Conservation (phyloP, 1,140 invertebrate species). For the Drosophila parvula region DNA sequence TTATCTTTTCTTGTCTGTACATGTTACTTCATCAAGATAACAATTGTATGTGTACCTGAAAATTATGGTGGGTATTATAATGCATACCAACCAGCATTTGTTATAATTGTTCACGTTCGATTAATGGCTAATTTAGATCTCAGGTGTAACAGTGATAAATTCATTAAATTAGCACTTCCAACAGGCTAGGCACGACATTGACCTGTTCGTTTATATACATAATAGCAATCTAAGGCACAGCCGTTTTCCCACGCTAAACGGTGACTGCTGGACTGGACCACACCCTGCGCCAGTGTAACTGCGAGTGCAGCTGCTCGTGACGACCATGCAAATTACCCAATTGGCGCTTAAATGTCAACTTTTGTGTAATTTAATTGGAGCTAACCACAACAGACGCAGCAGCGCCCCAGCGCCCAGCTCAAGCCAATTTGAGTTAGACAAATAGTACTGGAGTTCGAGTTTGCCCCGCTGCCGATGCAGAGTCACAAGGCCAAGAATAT, state of each 20-base stretch:
- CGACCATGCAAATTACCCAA: conserved; percentile 41
- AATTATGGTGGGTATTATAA: not conserved
- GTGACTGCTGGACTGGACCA: conserved; percentile 17
- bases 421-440: not conserved
- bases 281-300: conserved; percentile 15
- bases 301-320: conserved; percentile 36
- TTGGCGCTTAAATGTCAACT: conserved; percentile 37
- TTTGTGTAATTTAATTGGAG: conserved; percentile 25
- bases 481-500: conserved; percentile 7
- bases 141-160: conserved; percentile 17
- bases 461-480: no score
- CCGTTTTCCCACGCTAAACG: conserved; percentile 37
- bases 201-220: conserved; percentile 6
- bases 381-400: conserved; percentile 6
- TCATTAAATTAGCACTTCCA: conserved; percentile 16
- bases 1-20: conserved; percentile 5
- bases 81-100: conserved; percentile 3
- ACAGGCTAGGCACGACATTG: conserved; percentile 17
- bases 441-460: not conserved
- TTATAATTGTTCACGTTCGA: conserved; percentile 3
- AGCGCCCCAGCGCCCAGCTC: not conserved
- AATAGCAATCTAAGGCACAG: conserved; percentile 10
- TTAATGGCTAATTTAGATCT: not conserved
- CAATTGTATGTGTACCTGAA: not conserved
- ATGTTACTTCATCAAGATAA: not conserved